phyloP scores from a whole-genome alignment of 2,797 vertebrate genomes.

The Lacerta bilineata region DNA sequence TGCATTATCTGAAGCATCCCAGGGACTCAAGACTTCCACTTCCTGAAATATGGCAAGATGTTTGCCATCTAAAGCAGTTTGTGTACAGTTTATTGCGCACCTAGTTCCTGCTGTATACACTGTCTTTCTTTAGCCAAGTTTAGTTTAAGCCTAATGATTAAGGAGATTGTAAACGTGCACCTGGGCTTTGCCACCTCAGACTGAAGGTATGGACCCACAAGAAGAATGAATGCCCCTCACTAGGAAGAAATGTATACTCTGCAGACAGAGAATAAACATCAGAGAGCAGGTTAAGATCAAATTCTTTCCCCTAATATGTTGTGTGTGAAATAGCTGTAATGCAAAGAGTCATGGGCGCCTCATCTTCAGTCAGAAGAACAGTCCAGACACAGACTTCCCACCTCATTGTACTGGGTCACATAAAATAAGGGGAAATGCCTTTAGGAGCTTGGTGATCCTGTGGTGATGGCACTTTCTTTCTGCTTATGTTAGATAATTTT shows the following conservation, averaged over 20 bases:
- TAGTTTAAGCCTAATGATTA: too few species aligned
- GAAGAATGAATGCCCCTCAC: too few species aligned
- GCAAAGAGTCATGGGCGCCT: background rate
- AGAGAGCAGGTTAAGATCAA: background rate
- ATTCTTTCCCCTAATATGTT: background rate
- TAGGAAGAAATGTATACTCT: too few species aligned
- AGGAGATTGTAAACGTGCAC: too few species aligned
- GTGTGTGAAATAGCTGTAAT: too few species aligned
- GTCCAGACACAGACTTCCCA: background rate
- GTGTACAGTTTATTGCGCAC: background rate
- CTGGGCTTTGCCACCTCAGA: too few species aligned
- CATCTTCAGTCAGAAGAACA: background rate
- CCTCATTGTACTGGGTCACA: background rate
- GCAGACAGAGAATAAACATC: background rate
- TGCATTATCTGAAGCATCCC: too few species aligned
- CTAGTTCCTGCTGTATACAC: background rate
- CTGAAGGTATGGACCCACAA: too few species aligned
- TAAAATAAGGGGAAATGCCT: background rate
- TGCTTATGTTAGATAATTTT: slow-evolving; percentile 12
- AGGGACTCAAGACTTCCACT: too few species aligned
- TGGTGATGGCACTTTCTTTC: slow-evolving; percentile 33
- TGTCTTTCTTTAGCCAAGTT: background rate
- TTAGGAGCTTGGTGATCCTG: background rate
- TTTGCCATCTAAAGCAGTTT: background rate
- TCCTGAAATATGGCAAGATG: background rate